phyloP scores from a whole-genome alignment of 2,888 invertebrate genomes.

The Nephrotoma flavescens region DNA sequence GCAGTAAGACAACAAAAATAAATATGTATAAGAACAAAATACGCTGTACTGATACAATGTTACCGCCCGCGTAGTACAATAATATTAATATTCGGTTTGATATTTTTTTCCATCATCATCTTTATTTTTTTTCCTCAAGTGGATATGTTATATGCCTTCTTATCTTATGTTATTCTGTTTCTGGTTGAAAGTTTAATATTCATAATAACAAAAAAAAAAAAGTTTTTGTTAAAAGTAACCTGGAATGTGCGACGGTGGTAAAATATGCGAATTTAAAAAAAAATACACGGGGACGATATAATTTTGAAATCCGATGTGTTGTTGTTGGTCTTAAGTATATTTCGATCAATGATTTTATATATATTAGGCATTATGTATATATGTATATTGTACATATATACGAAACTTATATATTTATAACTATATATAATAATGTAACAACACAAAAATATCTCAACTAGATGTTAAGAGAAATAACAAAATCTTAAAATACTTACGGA shows the following conservation, averaged over 20 bases:
- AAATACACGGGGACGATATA: background rate
- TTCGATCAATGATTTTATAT: background rate
- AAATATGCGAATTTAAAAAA: slow-evolving; percentile 1
- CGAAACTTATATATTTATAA: background rate
- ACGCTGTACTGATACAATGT: background rate
- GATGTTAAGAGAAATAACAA: background rate
- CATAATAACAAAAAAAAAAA: background rate
- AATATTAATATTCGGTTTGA: slow-evolving; percentile 4
- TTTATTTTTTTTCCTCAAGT: background rate
- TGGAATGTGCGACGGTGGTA: slow-evolving; percentile 3
- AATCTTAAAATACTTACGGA: background rate
- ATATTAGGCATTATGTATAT: background rate
- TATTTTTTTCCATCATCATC: slow-evolving; percentile 3
- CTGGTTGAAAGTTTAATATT: slow-evolving; percentile 1
- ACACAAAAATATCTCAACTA: background rate
- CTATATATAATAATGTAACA: background rate
- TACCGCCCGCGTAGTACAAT: slow-evolving; percentile 5
- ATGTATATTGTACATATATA: background rate
- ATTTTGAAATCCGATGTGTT: background rate
- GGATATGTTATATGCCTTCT: slow-evolving; percentile 3
- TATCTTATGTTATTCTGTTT: slow-evolving; percentile 2
- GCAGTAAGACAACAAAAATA: background rate
- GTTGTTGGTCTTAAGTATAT: background rate
- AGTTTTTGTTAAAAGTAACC: slow-evolving; percentile 2
- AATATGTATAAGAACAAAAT: background rate